These are phyloP conservation scores for Oreocharis arfaki DNA, from an alignment of 2,113 vertebrate species.

Conservation along the genomic window DNA sequence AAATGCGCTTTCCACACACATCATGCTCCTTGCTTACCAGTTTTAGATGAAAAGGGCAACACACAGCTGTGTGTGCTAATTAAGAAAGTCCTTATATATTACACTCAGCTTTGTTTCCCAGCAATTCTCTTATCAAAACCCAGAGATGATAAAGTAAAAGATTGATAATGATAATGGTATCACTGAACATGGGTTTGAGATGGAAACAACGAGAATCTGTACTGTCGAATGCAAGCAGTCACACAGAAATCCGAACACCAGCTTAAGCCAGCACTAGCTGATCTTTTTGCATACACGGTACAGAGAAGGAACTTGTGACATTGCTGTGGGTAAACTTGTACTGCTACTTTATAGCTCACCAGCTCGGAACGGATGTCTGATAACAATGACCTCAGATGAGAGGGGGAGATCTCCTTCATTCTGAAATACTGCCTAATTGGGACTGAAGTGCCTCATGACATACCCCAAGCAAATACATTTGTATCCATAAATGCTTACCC, in stretches of 20 bases:
- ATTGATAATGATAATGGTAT: not conserved
- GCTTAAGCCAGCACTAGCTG: not conserved
- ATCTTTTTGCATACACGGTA: not conserved
- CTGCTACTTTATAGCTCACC: not conserved
- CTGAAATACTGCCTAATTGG: not conserved
- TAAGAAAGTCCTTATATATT: not conserved
- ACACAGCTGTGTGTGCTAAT: not conserved
- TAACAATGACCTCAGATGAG: not conserved
- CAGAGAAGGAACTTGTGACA: not conserved
- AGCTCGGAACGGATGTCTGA: not conserved
- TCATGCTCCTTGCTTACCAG: not conserved
- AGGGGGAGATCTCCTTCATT: not conserved
- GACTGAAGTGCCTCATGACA: not conserved
- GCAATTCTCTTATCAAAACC: not conserved
- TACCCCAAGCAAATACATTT: not conserved
- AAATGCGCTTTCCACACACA: not conserved
- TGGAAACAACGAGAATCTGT: rapidly evolving
- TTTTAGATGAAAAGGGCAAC: not conserved
- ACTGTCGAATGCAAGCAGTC: not conserved
- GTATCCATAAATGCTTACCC: slow-evolving; percentile 20
- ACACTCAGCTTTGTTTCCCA: not conserved
- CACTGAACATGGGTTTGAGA: not conserved
- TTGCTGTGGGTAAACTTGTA: not conserved
- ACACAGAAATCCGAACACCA: not conserved
- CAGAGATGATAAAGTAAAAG: not conserved